Evolutionary conservation across 1,140 invertebrate species (phyloP), one percentile per base, ranked within the genome.

Genomic region (Diachasma alloeum): DNA sequence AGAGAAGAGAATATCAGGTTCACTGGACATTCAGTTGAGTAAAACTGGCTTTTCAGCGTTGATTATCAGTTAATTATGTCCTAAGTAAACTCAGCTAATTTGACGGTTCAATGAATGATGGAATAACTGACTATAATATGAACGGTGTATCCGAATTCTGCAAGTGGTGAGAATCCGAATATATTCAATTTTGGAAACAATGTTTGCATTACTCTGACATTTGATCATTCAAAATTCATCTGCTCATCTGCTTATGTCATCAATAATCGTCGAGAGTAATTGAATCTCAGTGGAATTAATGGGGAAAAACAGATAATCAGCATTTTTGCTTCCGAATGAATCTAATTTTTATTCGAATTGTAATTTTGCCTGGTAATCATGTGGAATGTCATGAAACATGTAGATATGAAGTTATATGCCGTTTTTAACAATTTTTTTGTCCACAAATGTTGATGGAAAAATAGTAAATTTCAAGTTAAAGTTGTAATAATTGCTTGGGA

Each of bases 71-170:
- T 86, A 88, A 88, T 88, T 82, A 88, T 82, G 81, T 80, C 83
- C 82, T 85, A 81, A 79, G 81, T 83, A 87, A 89, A 88, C 83
- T 87, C 84, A 86, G 82, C 82, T 87, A 87, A 88, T 88, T 87
- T 84, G 85, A 75, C 22, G 15, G 15, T 70, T 48, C 48, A n/a
- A 76, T 39, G 66, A 44, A 53, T 75, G 39, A 75, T 22, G 63
- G 10, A 67, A 19, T 53, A 53, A 53, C n/a, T 53, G 19, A 19
- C 19, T 26, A 13, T 24, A 59, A 22, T 26, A 15, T 11, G 24
- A 26, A 26, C 9, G 22, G 10, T 31, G 26, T 26, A 15, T 63
- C 9, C 8, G 2, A 26, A 63, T 19, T 19, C 24, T 24, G 59
- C 59, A 15, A 63, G 8, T 26, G 9, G 19, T 1, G 9, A 17